These are phyloP conservation scores for Carabus problematicus DNA, from an alignment of 2,888 invertebrate species.

Conservation along the genomic window DNA sequence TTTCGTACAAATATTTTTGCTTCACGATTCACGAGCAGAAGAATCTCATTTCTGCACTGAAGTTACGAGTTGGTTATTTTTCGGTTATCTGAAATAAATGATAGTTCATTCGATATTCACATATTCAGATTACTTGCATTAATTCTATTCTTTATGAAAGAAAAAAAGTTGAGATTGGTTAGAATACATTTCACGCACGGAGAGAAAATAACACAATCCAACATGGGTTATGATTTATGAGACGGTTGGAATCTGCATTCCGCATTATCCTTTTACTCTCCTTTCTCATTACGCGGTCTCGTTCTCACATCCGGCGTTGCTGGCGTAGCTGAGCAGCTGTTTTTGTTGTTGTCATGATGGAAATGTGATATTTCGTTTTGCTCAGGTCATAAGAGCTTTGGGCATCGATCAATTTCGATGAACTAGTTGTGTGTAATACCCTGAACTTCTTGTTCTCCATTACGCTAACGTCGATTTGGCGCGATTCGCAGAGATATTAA, in stretches of 20 bases:
- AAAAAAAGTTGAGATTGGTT: background rate
- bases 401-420: no score
- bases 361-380: no score
- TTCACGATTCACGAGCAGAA: background rate
- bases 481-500: no score
- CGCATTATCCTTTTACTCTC: background rate
- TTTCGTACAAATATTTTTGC: no score
- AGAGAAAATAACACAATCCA: background rate
- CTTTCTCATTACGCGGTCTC: background rate
- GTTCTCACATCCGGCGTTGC: no score
- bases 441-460: no score
- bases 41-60: constrained; percentile 14
- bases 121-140: constrained; percentile 29
- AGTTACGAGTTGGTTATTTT: constrained; percentile 24
- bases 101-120: constrained; percentile 12
- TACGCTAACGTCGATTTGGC: no score
- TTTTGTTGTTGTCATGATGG: no score
- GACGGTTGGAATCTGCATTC: background rate
- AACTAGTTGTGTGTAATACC: no score
- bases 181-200: background rate
- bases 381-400: no score
- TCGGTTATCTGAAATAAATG: constrained; percentile 31
- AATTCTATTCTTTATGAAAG: constrained; percentile 21
- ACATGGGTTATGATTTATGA: background rate
- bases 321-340: no score